Base-by-base conservation (phyloP, 2,888 invertebrate species). In the Ceraclea dissimilis region DNA sequence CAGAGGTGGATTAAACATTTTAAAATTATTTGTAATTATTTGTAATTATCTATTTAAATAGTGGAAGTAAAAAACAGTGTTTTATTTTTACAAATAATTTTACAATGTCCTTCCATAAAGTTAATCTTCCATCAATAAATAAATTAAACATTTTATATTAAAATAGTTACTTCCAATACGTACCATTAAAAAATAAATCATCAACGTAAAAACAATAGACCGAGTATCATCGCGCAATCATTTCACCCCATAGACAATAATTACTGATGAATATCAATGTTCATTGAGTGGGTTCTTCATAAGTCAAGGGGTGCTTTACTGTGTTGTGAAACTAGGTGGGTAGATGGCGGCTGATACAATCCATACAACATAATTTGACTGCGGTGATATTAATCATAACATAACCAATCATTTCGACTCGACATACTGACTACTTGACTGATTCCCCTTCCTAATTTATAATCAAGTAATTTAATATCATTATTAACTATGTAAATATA, bases 231-330 rank as follows among this genome's bases (percentile, higher is more conserved):
- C 48, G 50, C 46, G 51, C 51, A 57, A 60, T 52, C 60, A 51
- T 55, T 59, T 59, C 57, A 51, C 48, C 56, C 57, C 55, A 13
- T 43, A 22, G 13, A 59, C 44, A 53, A 60, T 62, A 60, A 62
- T 62, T 60, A 54, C 62, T 56, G 62, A 62, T 62, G 60, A 52
- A 60, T 62, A 62, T 62, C 62, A 62, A 62, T 62, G 57, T 62
- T 62, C 58, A 61, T 59, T 56, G 49, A 58, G 44, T 55, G 43
- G 48, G 17, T 49, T 47, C 26, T 39, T 16, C 13, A n/a, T n/a
- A n/a, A 16, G 39, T 39, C n/a, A 16, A 16, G 13, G 39, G 39
- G 39, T 4, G 39, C 39, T 39, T 39, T 4, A 39, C 39, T 48
- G 31, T 11, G 31, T 31, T 31, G 6, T 31, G 31, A 8, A 11